A percentile compares a stretch with the other conserved stretches of the same genome.
These are phyloP conservation scores for Hemichromis elongatus DNA, from an alignment of 2,113 vertebrate species.

Conservation along the genomic window DNA sequence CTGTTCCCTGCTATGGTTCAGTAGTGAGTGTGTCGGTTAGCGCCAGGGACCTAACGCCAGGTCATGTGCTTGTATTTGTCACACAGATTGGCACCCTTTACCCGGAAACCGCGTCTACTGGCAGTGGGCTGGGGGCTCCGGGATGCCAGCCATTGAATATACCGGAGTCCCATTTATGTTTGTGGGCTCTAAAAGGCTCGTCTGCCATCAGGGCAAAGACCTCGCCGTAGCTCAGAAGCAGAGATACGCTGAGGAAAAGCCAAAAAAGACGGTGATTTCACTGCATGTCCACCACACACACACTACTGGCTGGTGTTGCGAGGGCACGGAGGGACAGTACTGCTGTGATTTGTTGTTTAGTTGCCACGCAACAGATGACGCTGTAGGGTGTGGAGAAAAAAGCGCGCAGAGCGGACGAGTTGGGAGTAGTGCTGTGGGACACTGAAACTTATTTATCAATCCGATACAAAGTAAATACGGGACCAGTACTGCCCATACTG, in stretches of 20 bases:
- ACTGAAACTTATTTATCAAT: not conserved
- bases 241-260: constrained; percentile 1
- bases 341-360: not conserved
- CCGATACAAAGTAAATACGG: not conserved
- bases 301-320: not conserved
- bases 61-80: not conserved
- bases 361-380: not conserved
- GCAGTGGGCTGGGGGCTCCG: constrained; percentile 4
- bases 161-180: constrained; percentile 1
- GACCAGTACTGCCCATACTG: not conserved
- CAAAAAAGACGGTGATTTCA: not conserved
- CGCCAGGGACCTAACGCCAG: not conserved
- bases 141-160: not conserved
- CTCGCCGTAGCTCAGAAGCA: constrained; percentile 3
- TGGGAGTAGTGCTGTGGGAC: not conserved
- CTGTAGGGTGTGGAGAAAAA: not conserved
- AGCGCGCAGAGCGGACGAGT: not conserved
- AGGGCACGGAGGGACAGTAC: not conserved
- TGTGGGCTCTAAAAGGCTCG: not conserved
- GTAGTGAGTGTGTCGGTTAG: not conserved
- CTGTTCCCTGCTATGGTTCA: not conserved
- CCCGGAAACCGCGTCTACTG: not conserved
- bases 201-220: constrained; percentile 10
- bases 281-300: not conserved
- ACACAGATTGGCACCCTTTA: not conserved